Evolutionary conservation across 2,113 vertebrate genomes (phyloP).

Genomic region (Laterallus jamaicensis): DNA sequence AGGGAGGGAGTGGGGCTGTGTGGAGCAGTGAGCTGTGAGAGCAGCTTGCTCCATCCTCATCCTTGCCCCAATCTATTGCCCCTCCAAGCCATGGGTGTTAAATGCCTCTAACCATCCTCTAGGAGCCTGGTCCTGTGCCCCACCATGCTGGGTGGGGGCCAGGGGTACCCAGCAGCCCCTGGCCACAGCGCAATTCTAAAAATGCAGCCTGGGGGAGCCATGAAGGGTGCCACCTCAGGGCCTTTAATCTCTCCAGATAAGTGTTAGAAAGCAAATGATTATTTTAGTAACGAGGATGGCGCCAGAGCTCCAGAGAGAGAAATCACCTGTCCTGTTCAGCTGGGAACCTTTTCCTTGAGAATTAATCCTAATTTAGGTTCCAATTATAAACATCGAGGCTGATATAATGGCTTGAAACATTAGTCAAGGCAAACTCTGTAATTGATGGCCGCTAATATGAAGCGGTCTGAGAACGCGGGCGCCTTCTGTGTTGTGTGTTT

Average conservation of each 20-base stretch:
- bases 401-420: slow-evolving; percentile 40
- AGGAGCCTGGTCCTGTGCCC: no score
- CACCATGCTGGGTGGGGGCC: accelerated
- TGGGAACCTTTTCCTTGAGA: slow-evolving; percentile 36
- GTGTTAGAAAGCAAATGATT: background rate
- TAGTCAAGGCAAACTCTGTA: slow-evolving; percentile 66
- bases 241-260: background rate
- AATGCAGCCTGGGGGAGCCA: background rate
- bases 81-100: no score
- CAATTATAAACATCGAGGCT: slow-evolving; percentile 53
- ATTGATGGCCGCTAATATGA: slow-evolving; percentile 52
- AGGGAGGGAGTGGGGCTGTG: background rate
- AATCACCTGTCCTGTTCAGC: slow-evolving; percentile 36
- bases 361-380: slow-evolving; percentile 56
- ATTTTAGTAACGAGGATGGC: background rate
- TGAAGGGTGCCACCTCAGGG: background rate
- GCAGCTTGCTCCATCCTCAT: background rate
- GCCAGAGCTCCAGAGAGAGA: background rate
- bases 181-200: background rate
- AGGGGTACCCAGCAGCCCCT: background rate
- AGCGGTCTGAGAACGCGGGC: slow-evolving; percentile 56
- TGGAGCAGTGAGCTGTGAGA: accelerated
- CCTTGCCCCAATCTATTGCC: no score
- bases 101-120: no score
- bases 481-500: slow-evolving; percentile 58